Conservation (phyloP, 1,140 invertebrate species). For the Gonatopus flavifemur region DNA sequence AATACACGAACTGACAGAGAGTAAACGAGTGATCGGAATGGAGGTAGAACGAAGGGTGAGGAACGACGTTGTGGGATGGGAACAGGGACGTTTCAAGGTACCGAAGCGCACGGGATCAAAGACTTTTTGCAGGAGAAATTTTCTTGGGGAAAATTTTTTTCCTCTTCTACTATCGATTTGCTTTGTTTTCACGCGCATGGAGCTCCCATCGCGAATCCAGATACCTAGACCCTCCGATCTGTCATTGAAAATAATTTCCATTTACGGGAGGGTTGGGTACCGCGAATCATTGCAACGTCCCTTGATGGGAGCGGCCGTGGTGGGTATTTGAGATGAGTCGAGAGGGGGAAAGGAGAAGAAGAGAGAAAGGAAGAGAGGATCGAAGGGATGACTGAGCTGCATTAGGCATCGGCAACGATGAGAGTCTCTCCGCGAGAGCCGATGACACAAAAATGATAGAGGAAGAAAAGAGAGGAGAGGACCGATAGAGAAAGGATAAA, state of each 20-base stretch:
- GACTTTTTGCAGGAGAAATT: no score
- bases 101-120: no score
- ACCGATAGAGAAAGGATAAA: neutral
- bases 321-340: conserved; percentile 1
- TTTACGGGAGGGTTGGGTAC: no score
- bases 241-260: no score
- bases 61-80: no score
- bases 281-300: neutral
- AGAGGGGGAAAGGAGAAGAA: neutral
- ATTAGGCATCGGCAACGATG: conserved; percentile 20
- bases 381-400: conserved; percentile 30
- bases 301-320: neutral
- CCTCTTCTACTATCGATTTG: no score
- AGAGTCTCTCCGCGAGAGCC: conserved; percentile 1
- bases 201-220: no score
- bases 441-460: conserved; percentile 1
- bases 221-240: no score
- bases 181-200: no score
- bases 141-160: no score
- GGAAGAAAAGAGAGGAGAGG: neutral
- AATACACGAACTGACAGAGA: neutral
- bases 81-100: no score
- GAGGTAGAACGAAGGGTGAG: neutral
- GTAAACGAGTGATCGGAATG: neutral
- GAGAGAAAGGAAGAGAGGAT: conserved; percentile 12